Conservation (phyloP, 2,888 invertebrate species). For the Poecilobothrus nobilitatus region DNA sequence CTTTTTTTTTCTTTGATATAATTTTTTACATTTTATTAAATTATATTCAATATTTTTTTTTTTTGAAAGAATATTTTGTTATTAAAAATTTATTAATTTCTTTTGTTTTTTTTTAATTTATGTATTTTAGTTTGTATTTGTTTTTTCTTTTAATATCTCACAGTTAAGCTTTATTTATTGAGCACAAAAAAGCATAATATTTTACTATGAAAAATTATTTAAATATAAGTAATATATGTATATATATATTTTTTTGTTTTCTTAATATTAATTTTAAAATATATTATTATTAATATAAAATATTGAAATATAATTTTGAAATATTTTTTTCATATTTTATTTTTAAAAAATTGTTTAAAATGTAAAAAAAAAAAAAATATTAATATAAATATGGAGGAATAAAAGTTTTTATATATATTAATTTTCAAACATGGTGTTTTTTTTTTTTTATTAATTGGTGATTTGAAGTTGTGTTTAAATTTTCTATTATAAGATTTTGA, state of each 20-base stretch:
- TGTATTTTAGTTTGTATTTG: constrained; percentile 25
- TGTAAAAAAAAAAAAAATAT: too few species aligned
- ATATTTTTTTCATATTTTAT: too few species aligned
- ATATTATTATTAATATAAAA: constrained; percentile 10
- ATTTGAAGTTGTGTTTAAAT: too few species aligned
- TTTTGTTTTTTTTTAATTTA: constrained; percentile 20
- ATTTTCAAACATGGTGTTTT: too few species aligned
- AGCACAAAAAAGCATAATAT: constrained; percentile 39
- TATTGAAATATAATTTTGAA: neutral
- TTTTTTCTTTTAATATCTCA: constrained; percentile 30
- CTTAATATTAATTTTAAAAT: neutral
- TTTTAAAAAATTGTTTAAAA: too few species aligned
- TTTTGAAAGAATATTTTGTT: constrained; percentile 17
- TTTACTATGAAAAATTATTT: constrained; percentile 18
- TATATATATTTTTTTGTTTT: constrained; percentile 24
- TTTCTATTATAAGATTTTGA: too few species aligned
- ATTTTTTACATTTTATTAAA: neutral
- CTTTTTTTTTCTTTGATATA: constrained; percentile 7
- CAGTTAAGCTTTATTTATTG: constrained; percentile 44
- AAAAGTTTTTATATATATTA: too few species aligned
- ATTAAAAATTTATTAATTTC: too few species aligned
- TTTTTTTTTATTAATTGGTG: too few species aligned
- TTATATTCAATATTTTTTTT: too few species aligned
- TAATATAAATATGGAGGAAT: too few species aligned
- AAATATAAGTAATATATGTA: neutral